Evolutionary conservation across 2,113 vertebrate genomes (phyloP), one percentile per base, ranked within the genome.

Genomic region (Chelonoidis abingdonii): DNA sequence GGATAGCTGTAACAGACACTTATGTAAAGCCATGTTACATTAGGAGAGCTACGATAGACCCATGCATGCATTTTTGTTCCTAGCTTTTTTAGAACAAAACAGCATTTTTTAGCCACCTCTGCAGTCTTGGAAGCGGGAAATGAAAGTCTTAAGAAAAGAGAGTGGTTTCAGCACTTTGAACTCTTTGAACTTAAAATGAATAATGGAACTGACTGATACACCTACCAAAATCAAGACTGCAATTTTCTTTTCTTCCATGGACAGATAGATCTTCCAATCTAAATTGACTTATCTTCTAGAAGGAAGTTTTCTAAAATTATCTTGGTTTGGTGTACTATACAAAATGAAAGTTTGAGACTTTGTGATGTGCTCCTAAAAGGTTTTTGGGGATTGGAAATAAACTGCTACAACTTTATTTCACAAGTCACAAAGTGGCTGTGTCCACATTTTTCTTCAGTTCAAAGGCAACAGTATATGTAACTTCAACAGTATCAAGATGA

Each of bases 331-430:
- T 88, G 41, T 50, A 88, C 49, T 80, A 44, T 50, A n/a, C 31
- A 4, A 86, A 86, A 21, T 57, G 49, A 53, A 53, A 41, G 44
- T n/a, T 11, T n/a, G 52, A 72, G 5, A 72, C 65, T 3, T 35
- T 83, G 41, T 91, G 22, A 11, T 83, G 6, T 79, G 50, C 25
- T 90, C 81, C 85, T 95, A 54, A 75, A 82, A 31, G 19, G 38
- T 80, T 5, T 27, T 84, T 93, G 69, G 56, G 47, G 83, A 90
- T 38, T 76, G 52, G 62, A 96, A 95, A 87, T 56, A 91, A 19
- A 35, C 76, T 29, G 27, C 29, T 44, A 25, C 80, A 92, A n/a
- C n/a, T 87, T 86, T 1, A 17, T 90, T 90, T 89, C 50, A n/a
- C 38, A 95, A 95, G 19, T 6, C 92, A 21, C 54, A 35, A 25